phyloP scores from a whole-genome alignment of 35 echinoderm and acorn worm species.

The Anneissia japonica region DNA sequence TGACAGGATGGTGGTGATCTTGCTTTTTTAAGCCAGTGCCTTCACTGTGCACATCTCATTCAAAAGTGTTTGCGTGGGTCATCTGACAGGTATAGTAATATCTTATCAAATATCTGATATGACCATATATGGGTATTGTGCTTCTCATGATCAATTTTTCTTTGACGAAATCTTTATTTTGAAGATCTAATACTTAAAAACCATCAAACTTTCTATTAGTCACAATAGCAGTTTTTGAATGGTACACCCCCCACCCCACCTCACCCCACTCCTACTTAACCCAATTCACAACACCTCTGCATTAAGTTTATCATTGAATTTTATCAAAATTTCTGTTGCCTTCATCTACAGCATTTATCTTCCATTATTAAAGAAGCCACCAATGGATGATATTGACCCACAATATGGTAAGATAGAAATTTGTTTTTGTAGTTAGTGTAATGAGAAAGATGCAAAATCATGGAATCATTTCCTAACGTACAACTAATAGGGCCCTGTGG shows the following conservation, averaged over 20 bases:
- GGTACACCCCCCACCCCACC: no score
- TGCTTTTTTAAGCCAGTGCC: constrained; percentile 45
- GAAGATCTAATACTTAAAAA: no score
- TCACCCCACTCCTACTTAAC: no score
- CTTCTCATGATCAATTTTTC: no score
- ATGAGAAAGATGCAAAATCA: background rate
- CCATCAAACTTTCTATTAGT: no score
- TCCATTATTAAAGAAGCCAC: background rate
- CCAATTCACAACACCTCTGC: no score
- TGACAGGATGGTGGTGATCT: constrained; percentile 55
- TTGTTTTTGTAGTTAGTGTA: background rate
- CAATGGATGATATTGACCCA: constrained; percentile 8
- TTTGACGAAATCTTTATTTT: no score
- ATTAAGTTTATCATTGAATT: no score
- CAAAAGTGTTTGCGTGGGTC: constrained; percentile 40
- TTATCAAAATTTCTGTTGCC: no score
- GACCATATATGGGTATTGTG: no score
- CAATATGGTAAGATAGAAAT: constrained; percentile 11
- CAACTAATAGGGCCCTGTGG: no score
- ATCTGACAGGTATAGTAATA: constrained; percentile 9
- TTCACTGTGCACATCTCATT: constrained; percentile 54
- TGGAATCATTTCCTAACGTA: background rate
- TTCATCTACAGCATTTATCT: background rate
- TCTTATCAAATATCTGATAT: background rate
- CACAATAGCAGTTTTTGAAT: no score